phyloP scores from a whole-genome alignment of 2,113 vertebrate species.

The Leptobrachium leishanense region DNA sequence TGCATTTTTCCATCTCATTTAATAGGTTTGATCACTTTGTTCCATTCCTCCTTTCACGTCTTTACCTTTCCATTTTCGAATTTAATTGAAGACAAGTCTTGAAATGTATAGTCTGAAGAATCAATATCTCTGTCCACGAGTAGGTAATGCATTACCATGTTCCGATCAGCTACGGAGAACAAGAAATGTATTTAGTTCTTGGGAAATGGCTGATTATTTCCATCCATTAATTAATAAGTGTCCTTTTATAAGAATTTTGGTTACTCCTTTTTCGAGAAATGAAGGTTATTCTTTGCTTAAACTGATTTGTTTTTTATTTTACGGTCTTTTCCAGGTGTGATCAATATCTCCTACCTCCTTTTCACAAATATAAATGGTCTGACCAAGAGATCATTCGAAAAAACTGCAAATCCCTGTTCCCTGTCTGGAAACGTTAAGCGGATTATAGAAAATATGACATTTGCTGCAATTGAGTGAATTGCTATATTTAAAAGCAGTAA shows the following conservation, averaged over 20 bases:
- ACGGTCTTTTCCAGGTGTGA: slow-evolving; percentile 20
- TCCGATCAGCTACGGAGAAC: slow-evolving; percentile 1
- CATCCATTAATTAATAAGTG: slow-evolving; percentile 15
- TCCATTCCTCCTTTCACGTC: slow-evolving; percentile 3
- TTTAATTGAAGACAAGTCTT: slow-evolving; percentile 37
- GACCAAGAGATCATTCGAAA: slow-evolving; percentile 38
- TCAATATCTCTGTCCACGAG: slow-evolving; percentile 29
- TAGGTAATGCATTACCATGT: slow-evolving; percentile 7
- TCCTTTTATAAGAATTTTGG: not conserved
- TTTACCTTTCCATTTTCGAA: slow-evolving; percentile 24
- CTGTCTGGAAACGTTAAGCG: slow-evolving; percentile 39
- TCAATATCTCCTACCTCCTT: slow-evolving; percentile 29
- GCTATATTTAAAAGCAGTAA: slow-evolving; percentile 43
- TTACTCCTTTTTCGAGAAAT: slow-evolving; percentile 5
- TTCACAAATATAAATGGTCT: slow-evolving; percentile 29
- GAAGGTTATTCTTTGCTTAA: slow-evolving; percentile 29
- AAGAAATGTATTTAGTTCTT: slow-evolving; percentile 14
- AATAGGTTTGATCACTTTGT: slow-evolving; percentile 37
- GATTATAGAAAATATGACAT: slow-evolving; percentile 49
- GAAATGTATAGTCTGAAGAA: slow-evolving; percentile 24
- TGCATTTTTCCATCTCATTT: slow-evolving; percentile 15
- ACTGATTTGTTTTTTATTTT: slow-evolving; percentile 6
- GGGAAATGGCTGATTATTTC: slow-evolving; percentile 4
- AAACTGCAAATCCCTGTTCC: slow-evolving; percentile 25
- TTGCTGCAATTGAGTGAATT: slow-evolving; percentile 37